phyloP scores from a whole-genome alignment of 1,140 invertebrate genomes.

The Tetragnatha versicolor region DNA sequence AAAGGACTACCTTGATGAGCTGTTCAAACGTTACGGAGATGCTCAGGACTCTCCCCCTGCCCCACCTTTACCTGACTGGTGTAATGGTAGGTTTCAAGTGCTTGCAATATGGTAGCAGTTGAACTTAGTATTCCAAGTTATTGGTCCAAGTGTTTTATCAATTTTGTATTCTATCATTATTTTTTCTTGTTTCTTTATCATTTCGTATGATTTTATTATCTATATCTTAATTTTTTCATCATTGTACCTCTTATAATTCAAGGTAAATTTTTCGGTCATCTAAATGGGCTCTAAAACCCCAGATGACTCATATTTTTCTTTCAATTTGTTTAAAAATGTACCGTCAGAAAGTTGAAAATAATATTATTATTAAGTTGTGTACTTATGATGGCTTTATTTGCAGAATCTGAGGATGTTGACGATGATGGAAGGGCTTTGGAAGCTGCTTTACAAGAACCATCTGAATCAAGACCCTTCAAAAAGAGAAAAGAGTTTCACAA shows the following conservation, averaged over 20 bases:
- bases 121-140: not conserved
- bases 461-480: slow-evolving; percentile 12
- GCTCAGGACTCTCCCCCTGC: slow-evolving; percentile 74
- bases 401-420: slow-evolving; percentile 46
- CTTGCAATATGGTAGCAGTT: not conserved
- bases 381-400: too few species aligned
- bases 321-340: too few species aligned
- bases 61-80: slow-evolving; percentile 84
- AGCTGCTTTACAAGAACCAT: slow-evolving; percentile 3
- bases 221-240: too few species aligned
- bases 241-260: too few species aligned
- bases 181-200: too few species aligned
- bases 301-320: too few species aligned
- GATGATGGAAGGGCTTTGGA: slow-evolving; percentile 45
- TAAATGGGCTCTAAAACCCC: too few species aligned
- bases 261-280: too few species aligned
- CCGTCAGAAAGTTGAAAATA: too few species aligned
- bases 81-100: slow-evolving; percentile 64
- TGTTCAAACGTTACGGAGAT: slow-evolving; percentile 78
- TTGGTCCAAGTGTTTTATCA: not conserved
- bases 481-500: slow-evolving; percentile 48
- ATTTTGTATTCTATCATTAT: not conserved
- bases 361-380: too few species aligned
- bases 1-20: slow-evolving; percentile 71
- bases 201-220: not conserved